Evolutionary conservation across 2,113 vertebrate genomes (phyloP).

Genomic region (Raja brachyura): DNA sequence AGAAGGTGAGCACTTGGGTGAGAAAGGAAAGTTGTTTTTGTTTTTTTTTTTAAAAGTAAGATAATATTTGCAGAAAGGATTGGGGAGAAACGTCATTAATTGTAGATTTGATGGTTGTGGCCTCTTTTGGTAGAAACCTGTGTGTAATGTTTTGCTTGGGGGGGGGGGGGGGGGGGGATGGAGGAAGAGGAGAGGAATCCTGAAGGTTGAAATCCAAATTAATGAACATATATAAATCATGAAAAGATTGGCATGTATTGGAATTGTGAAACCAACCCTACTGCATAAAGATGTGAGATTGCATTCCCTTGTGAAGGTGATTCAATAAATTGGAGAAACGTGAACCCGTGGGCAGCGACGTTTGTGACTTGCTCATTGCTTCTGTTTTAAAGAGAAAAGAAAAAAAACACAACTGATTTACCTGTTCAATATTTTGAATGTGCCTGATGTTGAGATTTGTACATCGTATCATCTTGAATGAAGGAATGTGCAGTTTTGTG

Average conservation of each 20-base stretch:
- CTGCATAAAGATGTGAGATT: not conserved
- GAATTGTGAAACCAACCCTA: not conserved
- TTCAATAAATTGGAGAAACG: conserved; percentile 1
- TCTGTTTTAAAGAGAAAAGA: too few species aligned
- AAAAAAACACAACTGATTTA: not conserved
- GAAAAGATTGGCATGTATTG: not conserved
- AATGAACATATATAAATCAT: not conserved
- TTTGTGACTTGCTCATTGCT: not conserved
- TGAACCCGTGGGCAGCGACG: not conserved
- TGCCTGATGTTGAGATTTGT: not conserved
- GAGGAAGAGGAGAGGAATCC: not conserved
- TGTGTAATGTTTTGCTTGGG: too few species aligned
- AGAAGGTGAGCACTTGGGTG: not conserved
- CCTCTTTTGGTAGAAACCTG: not conserved
- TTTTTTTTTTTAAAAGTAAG: not conserved
- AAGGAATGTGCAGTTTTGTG: not conserved
- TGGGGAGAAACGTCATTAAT: not conserved
- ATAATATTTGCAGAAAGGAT: not conserved
- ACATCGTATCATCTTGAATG: not conserved
- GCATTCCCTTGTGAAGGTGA: not conserved
- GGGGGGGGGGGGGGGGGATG: too few species aligned
- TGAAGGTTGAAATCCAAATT: not conserved
- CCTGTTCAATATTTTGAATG: not conserved
- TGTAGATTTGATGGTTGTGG: not conserved
- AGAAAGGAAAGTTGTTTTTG: not conserved